Percentiles rank a stretch among this genome's conserved stretches.
Conservation (phyloP, 2,888 invertebrate genomes). For the Limnephilus rhombicus region DNA sequence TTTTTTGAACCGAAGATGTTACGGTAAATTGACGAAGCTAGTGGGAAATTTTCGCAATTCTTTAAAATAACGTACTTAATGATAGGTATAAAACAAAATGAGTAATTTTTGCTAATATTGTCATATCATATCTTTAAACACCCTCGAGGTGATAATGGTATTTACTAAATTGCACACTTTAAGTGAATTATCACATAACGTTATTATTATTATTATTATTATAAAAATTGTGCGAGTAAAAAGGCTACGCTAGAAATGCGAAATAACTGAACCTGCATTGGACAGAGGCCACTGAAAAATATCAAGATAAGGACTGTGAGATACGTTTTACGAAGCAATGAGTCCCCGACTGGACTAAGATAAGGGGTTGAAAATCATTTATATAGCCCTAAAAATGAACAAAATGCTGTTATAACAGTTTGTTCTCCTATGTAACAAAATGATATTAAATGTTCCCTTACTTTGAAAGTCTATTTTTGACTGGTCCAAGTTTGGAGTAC, state of each 20-base stretch:
- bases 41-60: background rate
- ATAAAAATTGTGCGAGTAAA: background rate
- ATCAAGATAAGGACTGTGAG: background rate
- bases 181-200: too few species aligned
- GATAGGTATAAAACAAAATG: too few species aligned
- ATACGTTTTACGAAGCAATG: background rate
- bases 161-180: too few species aligned
- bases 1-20: background rate
- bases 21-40: background rate
- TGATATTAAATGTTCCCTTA: background rate
- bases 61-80: too few species aligned
- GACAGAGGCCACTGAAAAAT: background rate
- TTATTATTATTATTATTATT: too few species aligned
- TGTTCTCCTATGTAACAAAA: background rate
- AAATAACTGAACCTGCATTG: background rate
- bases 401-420: background rate
- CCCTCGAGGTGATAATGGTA: fast-evolving
- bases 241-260: background rate
- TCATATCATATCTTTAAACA: too few species aligned
- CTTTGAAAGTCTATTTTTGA: background rate
- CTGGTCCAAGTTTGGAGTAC: background rate
- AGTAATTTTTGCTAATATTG: background rate
- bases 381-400: background rate
- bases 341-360: background rate
- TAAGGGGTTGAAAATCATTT: background rate